These are phyloP conservation scores for Mobula hypostoma DNA, from an alignment of 2,113 vertebrate species.

Conservation along the genomic window DNA sequence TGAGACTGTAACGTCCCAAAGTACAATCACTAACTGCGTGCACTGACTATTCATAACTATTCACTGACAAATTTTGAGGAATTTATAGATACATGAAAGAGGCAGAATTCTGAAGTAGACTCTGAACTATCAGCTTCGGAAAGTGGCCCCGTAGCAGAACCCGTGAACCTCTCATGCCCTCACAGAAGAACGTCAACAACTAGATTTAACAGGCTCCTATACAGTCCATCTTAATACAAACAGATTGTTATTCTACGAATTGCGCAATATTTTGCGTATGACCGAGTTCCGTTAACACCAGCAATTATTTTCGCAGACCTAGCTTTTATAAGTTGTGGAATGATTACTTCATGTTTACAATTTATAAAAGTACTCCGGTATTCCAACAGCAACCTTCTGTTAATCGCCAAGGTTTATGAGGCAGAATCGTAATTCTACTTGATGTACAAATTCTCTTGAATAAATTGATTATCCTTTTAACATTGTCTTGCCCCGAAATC, in stretches of 20 bases:
- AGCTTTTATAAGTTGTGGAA: too few relatives aligned
- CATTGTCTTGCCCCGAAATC: background rate
- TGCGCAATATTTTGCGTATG: too few relatives aligned
- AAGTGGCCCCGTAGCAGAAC: too few relatives aligned
- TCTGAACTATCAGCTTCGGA: background rate
- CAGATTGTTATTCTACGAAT: background rate
- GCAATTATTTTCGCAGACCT: background rate
- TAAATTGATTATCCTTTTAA: background rate
- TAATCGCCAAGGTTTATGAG: background rate
- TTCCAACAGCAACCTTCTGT: background rate
- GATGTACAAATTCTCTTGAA: background rate
- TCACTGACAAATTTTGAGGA: background rate
- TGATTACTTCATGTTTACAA: background rate
- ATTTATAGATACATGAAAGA: background rate
- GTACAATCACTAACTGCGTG: background rate
- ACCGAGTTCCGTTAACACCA: background rate
- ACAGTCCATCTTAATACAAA: background rate
- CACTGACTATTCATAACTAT: background rate
- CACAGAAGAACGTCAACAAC: too few relatives aligned
- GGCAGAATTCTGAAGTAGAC: background rate
- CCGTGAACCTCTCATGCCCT: too few relatives aligned
- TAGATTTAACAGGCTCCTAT: background rate
- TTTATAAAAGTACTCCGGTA: background rate
- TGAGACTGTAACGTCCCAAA: background rate
- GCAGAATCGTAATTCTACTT: background rate